Evolutionary conservation across 2,888 invertebrate species (phyloP).

Genomic region (Gastrophysa polygoni): DNA sequence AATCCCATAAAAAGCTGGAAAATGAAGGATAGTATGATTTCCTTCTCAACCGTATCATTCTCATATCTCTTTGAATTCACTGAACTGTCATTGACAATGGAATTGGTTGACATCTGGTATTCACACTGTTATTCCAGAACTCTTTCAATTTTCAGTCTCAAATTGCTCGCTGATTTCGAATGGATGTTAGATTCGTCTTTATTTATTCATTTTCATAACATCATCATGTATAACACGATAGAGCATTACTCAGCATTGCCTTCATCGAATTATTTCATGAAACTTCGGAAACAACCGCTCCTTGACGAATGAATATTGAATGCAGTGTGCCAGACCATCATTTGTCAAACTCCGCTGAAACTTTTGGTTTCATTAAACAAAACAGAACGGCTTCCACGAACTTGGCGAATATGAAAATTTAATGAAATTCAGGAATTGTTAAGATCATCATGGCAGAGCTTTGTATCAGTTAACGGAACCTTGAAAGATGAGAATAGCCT

Average conservation of each 20-base stretch:
- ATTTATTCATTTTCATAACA: too few species aligned
- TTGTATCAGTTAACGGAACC: slow-evolving; percentile 37
- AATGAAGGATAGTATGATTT: too few species aligned
- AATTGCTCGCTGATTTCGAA: too few species aligned
- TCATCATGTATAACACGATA: too few species aligned
- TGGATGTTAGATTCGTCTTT: too few species aligned
- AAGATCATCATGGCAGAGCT: slow-evolving; percentile 31
- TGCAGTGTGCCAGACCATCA: slow-evolving; percentile 40
- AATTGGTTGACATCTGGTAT: too few species aligned
- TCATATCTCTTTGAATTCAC: too few species aligned
- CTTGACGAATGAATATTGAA: slow-evolving; percentile 45
- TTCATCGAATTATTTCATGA: slow-evolving; percentile 31
- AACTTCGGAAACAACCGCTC: slow-evolving; percentile 42
- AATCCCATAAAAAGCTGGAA: too few species aligned
- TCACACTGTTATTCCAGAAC: too few species aligned
- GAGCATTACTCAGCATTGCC: background rate
- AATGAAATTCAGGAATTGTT: slow-evolving; percentile 38
- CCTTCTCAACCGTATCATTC: too few species aligned
- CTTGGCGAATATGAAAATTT: slow-evolving; percentile 31
- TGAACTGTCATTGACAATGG: too few species aligned
- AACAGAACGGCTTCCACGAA: slow-evolving; percentile 19
- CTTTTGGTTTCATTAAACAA: slow-evolving; percentile 23
- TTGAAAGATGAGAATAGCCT: slow-evolving; percentile 20
- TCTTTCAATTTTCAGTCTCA: too few species aligned
- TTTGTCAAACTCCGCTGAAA: slow-evolving; percentile 39